Evolutionary conservation across 2,797 vertebrate species (phyloP).

Genomic region (Sus cebifrons): DNA sequence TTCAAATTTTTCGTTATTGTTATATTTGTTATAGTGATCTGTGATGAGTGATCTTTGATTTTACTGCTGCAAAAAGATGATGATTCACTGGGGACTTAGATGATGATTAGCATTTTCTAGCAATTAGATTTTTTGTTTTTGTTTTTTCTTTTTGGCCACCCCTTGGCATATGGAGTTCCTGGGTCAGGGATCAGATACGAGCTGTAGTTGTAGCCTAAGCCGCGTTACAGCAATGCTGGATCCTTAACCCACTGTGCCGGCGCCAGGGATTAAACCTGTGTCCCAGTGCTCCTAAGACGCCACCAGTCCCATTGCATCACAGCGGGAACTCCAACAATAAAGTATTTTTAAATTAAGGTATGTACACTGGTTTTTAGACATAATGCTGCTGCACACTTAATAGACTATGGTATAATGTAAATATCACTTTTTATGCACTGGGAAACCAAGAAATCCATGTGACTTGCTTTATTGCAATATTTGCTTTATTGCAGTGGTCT

Average conservation of each 20-base stretch:
- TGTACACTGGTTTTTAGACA: neutral
- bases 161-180: too few relatives aligned
- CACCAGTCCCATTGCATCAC: too few relatives aligned
- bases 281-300: too few relatives aligned
- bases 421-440: neutral
- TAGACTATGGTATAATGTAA: neutral
- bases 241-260: too few relatives aligned
- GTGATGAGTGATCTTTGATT: neutral
- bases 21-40: neutral
- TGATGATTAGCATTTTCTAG: neutral
- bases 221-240: too few relatives aligned
- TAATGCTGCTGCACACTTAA: neutral
- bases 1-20: neutral
- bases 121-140: neutral
- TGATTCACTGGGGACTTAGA: neutral
- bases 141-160: too few relatives aligned
- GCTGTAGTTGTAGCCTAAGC: too few relatives aligned
- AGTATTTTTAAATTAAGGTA: neutral
- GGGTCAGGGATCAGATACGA: too few relatives aligned
- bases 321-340: too few relatives aligned
- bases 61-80: neutral
- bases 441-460: neutral
- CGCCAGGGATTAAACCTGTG: too few relatives aligned
- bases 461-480: neutral
- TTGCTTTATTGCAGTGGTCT: neutral